These are phyloP conservation scores for Carposina sasakii DNA, from an alignment of 1,140 invertebrate genomes.

Conservation along the genomic window DNA sequence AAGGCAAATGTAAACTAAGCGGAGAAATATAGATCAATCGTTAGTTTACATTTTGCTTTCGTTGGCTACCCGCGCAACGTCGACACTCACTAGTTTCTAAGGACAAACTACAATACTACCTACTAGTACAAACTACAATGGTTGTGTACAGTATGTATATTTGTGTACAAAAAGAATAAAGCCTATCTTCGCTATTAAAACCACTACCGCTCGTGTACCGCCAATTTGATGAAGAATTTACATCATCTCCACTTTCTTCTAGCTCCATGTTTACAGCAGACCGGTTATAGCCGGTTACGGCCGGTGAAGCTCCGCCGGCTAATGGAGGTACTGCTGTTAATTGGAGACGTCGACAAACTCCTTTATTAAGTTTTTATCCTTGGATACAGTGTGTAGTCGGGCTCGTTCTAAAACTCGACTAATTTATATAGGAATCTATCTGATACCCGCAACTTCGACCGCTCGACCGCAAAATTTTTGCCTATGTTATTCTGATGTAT, in stretches of 20 bases:
- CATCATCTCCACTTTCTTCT: neutral
- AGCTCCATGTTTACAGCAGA: neutral
- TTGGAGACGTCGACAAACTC: constrained; percentile 39
- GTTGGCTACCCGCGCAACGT: neutral
- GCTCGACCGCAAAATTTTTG: too few relatives aligned
- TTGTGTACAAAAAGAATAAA: neutral
- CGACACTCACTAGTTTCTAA: neutral
- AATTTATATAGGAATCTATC: constrained; percentile 8
- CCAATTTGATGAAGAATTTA: neutral
- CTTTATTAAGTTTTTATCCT: constrained; percentile 23
- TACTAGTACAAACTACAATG: neutral
- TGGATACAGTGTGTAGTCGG: too few relatives aligned
- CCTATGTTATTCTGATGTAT: too few relatives aligned
- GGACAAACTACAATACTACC: neutral
- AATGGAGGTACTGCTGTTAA: constrained; percentile 49
- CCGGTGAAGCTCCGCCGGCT: constrained; percentile 34
- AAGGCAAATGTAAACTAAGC: neutral
- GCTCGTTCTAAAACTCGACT: constrained; percentile 29
- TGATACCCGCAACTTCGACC: too few relatives aligned
- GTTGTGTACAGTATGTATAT: neutral
- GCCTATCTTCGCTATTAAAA: neutral
- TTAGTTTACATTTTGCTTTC: neutral
- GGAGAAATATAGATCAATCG: neutral
- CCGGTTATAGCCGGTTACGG: constrained; percentile 40
- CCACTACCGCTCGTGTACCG: neutral